A percentile compares a stretch with the other conserved stretches of the same genome.
Conservation (phyloP, 2,113 vertebrate genomes). For the Dasyornis broadbenti region DNA sequence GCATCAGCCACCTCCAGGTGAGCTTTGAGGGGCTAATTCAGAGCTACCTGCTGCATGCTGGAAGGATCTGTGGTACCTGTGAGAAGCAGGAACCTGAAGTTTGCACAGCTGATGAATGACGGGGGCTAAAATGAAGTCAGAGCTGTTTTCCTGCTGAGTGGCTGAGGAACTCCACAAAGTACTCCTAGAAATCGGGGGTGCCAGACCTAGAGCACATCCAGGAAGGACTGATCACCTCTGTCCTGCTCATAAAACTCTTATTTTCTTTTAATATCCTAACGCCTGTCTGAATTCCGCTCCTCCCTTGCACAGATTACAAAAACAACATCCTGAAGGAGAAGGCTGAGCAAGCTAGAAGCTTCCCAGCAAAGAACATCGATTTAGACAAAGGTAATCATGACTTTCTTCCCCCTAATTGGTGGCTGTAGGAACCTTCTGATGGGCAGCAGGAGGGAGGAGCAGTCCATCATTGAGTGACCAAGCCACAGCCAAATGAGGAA, state of each 20-base stretch:
- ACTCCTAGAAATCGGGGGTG: not conserved
- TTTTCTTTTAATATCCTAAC: not conserved
- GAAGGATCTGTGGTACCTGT: not conserved
- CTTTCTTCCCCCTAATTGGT: not conserved
- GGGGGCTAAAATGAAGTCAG: not conserved
- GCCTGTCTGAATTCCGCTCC: not conserved
- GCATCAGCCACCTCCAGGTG: not conserved
- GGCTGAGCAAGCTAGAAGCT: constrained; percentile 70
- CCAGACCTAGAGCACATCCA: not conserved
- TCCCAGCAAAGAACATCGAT: constrained; percentile 84
- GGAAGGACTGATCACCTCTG: not conserved
- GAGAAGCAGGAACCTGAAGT: not conserved
- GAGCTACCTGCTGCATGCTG: not conserved
- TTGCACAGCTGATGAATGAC: not conserved
- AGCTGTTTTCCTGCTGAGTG: not conserved
- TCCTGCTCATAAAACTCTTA: not conserved
- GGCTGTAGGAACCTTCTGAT: not conserved
- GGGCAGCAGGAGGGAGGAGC: not conserved
- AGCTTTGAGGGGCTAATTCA: not conserved
- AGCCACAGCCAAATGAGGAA: not conserved
- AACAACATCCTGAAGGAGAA: constrained; percentile 94
- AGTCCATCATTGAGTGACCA: not conserved
- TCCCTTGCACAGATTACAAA: constrained; percentile 83
- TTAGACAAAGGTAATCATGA: constrained; percentile 85
- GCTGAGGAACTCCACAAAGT: not conserved